Conservation (phyloP, 2,888 invertebrate genomes). For the Linnaemya tessellans region DNA sequence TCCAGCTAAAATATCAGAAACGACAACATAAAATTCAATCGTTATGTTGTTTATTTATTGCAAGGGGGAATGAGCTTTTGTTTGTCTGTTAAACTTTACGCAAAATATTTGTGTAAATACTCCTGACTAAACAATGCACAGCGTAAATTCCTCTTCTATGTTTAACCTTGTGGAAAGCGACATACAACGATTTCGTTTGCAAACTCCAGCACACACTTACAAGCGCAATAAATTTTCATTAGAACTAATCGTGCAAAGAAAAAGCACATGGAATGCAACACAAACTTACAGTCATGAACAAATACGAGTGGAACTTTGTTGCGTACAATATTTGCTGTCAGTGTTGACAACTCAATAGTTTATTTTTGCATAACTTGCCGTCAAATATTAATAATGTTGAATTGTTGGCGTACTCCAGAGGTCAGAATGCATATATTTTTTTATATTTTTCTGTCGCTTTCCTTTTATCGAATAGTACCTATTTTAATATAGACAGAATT, state of each 20-base stretch:
- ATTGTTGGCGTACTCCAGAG: neutral
- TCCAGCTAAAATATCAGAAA: neutral
- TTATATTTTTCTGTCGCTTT: too few relatives aligned
- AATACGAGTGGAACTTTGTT: constrained; percentile 6
- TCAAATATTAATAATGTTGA: too few relatives aligned
- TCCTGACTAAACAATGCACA: constrained; percentile 17
- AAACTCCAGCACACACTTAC: constrained; percentile 9
- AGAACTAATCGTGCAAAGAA: constrained; percentile 43
- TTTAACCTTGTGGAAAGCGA: constrained; percentile 37
- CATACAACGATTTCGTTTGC: constrained; percentile 45
- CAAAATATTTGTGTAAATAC: constrained; percentile 22
- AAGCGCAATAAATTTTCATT: constrained; percentile 55
- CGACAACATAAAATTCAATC: neutral
- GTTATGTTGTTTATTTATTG: neutral
- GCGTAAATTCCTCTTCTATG: constrained; percentile 9
- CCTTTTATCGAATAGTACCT: too few relatives aligned
- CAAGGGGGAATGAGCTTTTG: neutral
- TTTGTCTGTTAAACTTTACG: constrained; percentile 4
- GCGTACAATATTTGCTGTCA: constrained; percentile 1
- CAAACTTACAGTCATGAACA: neutral
- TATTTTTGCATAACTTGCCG: too few relatives aligned
- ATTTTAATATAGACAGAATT: neutral
- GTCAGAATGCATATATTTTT: too few relatives aligned
- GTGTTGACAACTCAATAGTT: constrained; percentile 22
- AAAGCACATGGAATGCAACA: neutral